Base-by-base conservation (phyloP, 2,113 vertebrate species). In the Cyprinodon tularosa region DNA sequence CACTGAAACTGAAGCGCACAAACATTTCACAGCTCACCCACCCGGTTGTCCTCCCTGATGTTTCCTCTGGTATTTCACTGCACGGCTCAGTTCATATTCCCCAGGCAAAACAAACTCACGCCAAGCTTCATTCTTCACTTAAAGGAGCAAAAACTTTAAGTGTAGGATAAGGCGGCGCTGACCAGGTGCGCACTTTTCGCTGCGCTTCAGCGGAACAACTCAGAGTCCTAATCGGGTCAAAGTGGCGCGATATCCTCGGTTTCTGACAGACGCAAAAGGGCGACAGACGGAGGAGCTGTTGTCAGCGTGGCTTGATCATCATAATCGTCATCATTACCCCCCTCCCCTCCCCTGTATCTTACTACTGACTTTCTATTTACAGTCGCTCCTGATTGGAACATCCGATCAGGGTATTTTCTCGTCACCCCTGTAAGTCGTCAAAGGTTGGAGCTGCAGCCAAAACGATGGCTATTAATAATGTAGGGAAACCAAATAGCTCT, bases 321-420 rank as follows among this genome's bases (percentile, higher is more conserved):
- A 67, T 57, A 63, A 60, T 62, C 17, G 4, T 17, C 15, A 22
- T 66, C 73, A 12, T 40, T 50, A 76, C 68, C 48, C 48, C 37
- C 64, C 50, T 3, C 74, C 60, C 37, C 45, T 68, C 42, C 64
- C 40, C n/a, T 48, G 45, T 42, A 64, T 57, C 20, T 63, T 67
- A 45, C 79, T 48, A 66, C 84, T n/a, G n/a, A 62, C 87, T 76
- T 78, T 84, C 82, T 80, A 71, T 77, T 72, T 57, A 80, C 72
- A 78, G 75, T 66, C 69, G 14, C 45, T 69, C 65, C 29, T 29
- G 29, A 29, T 64, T 22, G 75, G 81, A 86, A 81, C 80, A 88
- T 90, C 90, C 82, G 53, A 84, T 90, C 76, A 81, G 73, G 71
- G 36, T 81, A 73, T 87, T 84, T 73, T 63, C 79, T 59, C 59